Evolutionary conservation across 64 coral and sea anemone genomes (phyloP), one percentile per base, ranked within the genome.

Genomic region (Stichodactyla helianthus): DNA sequence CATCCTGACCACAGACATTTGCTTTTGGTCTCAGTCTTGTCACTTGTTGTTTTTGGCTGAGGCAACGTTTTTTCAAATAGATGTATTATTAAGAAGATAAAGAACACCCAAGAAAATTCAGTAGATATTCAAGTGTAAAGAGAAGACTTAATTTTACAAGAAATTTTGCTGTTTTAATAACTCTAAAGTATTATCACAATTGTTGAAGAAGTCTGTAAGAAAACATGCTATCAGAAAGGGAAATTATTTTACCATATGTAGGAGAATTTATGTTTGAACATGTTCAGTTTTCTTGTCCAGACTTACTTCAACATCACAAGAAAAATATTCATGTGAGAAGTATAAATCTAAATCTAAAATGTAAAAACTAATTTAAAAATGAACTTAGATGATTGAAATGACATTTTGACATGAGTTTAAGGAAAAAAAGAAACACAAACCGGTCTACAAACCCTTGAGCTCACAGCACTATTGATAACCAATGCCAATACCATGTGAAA

Each of bases 391-490:
- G 5, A 67, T 67, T 4, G 23, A 25, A 71, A 71, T 25, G 27
- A 74, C 10, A 31, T 11, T 27, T 25, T 74, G 25, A 74, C 6
- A 27, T 74, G 25, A 22, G 7, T 9, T 27, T 70, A 22, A 74
- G n/a, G 25, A 31, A 25, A 31, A 31, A 28, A 27, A 74, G 27
- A 13, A 27, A 3, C 6, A 74, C 68, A 28, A 74, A 31, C 23
- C 68, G 27, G 11, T 74, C 68, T 74, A 74, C 68, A 74, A 74
- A 74, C 68, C 68, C 68, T 74, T 27, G 12, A 27, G 68, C 68
- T 74, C 27, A 9, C 25, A 74, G 68, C 22, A 7, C 62, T 65
- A 20, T 5, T 35, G 31, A 22, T 74, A 23, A 27, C 10, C 11
- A 31, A 74, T 74, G 68, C 68, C 68, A 74, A 74, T 27, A 28